Percentiles rank a stretch among this genome's conserved stretches.
Evolutionary conservation across 2,113 vertebrate species (phyloP).

Genomic region (Ramphastos sulfuratus): DNA sequence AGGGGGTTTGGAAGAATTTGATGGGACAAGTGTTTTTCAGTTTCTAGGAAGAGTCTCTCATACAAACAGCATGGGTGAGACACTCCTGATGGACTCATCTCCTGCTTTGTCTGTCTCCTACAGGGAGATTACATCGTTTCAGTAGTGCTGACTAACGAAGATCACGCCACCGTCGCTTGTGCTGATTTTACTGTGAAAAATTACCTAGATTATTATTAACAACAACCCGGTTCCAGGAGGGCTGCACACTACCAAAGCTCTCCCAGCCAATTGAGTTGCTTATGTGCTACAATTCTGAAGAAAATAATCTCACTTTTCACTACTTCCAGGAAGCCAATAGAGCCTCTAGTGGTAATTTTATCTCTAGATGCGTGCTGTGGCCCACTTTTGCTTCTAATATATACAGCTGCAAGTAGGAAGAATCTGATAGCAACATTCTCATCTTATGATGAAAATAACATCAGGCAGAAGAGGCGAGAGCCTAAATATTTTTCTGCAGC

Average conservation of each 20-base stretch:
- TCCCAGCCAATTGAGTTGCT: not conserved
- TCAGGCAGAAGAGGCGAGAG: not conserved
- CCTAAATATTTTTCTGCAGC: not conserved
- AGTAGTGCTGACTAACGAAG: slow-evolving; percentile 66
- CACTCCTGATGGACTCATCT: not conserved
- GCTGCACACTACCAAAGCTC: not conserved
- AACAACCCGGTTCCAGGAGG: not conserved
- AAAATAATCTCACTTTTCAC: not conserved
- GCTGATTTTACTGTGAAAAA: slow-evolving; percentile 60
- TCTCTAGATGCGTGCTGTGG: not conserved
- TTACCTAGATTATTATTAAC: slow-evolving; percentile 44
- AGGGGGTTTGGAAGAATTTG: not conserved
- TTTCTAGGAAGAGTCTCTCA: not conserved
- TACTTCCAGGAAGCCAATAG: slow-evolving; percentile 3
- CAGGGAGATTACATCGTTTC: slow-evolving; percentile 72
- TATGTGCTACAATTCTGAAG: not conserved
- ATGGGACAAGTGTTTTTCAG: not conserved
- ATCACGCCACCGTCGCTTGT: slow-evolving; percentile 52
- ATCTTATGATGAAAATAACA: not conserved
- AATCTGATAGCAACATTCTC: not conserved
- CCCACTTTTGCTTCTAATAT: slow-evolving; percentile 12
- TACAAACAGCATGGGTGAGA: not conserved
- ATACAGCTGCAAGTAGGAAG: slow-evolving; percentile 19
- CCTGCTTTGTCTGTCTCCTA: not conserved
- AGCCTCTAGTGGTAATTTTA: slow-evolving; percentile 3